Base-by-base conservation (phyloP, 2,113 vertebrate species). In the Phoxinus phoxinus region DNA sequence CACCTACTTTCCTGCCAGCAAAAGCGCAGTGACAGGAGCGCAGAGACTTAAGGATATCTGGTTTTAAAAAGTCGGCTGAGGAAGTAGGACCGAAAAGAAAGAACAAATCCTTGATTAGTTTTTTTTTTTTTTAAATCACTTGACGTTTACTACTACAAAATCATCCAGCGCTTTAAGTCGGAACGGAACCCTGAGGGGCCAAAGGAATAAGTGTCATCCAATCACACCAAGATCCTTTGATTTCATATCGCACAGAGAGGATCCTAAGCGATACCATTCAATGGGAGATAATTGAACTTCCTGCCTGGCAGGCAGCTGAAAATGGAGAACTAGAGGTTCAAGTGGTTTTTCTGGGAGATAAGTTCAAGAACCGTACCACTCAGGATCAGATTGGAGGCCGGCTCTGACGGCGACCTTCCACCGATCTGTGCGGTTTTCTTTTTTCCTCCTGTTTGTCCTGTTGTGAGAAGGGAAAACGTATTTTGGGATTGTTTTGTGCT, bases 201-300 rank as follows among this genome's bases (percentile, higher is more conserved):
- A 46, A 86, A 59, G 79, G 69, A 72, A 74, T 46, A 74, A 80
- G 71, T 71, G 23, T 80, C 79, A 72, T 74, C 84, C 44, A 81
- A 81, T 81, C 53, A 81, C 23, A 73, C 27, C 10, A 46, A 73
- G 59, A 73, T 69, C 77, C 85, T 74, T 81, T 86, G 67, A 86
- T 86, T 86, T 86, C 77, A 61, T 48, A 81, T 61, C 37, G 8
- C 41, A 37, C 63, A 23, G 17, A 72, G 76, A 74, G 81, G 83
- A 84, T 80, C 44, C 67, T 79, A 59, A 51, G 79, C 58, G 41
- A 71, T 84, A 73, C 53, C 61, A n/a, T 65, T 87, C 67, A 32
- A 53, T 41, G 8, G 75, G 46, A 74, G 75, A 87, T 87, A 84
- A 87, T 79, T 80, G 83, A 84, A 81, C 76, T 80, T 85, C 46